Conservation (phyloP, 2,888 invertebrate species). For the Cantharis lateralis region DNA sequence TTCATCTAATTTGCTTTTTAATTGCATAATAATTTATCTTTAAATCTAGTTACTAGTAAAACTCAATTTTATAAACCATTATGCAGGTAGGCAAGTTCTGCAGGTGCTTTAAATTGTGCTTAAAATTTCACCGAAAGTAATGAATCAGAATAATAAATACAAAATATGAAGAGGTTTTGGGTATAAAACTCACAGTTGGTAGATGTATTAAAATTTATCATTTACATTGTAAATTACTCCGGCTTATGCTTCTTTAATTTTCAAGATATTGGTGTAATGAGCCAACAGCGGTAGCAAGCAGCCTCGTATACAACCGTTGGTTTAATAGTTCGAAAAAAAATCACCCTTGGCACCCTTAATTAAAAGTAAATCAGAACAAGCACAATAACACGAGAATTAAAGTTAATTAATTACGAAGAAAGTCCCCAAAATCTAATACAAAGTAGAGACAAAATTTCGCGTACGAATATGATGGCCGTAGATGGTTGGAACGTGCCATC, state of each 20-base stretch:
- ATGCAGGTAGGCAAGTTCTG: not conserved
- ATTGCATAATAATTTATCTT: not conserved
- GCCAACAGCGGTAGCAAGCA: not conserved
- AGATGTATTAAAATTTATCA: not conserved
- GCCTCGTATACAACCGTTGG: not conserved
- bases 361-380: not conserved
- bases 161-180: not conserved
- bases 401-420: not conserved
- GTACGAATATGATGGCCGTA: constrained; percentile 26
- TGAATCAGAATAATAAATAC: not conserved
- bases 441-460: constrained; percentile 3
- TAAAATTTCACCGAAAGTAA: not conserved
- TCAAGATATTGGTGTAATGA: not conserved
- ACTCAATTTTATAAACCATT: not conserved
- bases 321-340: not conserved
- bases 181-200: not conserved
- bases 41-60: not conserved
- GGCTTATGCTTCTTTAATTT: not conserved
- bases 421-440: not conserved
- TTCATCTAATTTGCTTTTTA: not conserved
- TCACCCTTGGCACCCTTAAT: not conserved
- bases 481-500: constrained; percentile 34
- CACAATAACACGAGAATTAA: not conserved
- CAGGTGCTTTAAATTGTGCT: not conserved
- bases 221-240: not conserved